Evolutionary conservation across 2,113 vertebrate genomes (phyloP), one percentile per base, ranked within the genome.

Genomic region (Polyodon spathula): DNA sequence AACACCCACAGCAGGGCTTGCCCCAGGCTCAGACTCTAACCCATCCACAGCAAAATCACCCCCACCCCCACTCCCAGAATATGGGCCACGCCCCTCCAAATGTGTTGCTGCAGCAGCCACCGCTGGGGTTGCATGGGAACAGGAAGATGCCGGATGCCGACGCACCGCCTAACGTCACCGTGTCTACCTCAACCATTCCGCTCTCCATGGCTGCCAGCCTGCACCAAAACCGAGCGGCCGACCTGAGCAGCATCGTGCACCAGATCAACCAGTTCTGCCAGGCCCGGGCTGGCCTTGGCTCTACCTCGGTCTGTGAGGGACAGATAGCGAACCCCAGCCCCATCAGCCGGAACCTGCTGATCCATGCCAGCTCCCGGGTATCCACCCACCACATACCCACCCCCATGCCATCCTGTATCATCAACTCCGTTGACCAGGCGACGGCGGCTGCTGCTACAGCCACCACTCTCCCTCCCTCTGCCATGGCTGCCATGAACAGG

Each of bases 111-210:
- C 90, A 90, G 83, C 88, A 90, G 79, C 87, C 80, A 46, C 84
- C 83, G 1, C 67, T 72, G 5, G 84, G 84, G 72, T 77, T 90
- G 75, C 93, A 93, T 68, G 93, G 90, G 74, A 78, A 85, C 78
- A 85, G 93, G 71, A 95, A 97, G 89, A 87, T 93, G 83, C 88
- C 91, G n/a, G 92, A 97, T 62, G 90, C 90, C 65, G 95, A 97
- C 10, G 94, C 88, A 41, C 96, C 95, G 66, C 96, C 96, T 71
- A 98, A 98, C 79, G 93, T 98, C 89, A 97, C 96, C 73, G 95
- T 98, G 87, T 97, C 96, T 98, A 97, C 96, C 96, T 98, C 96
- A 96, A 97, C 93, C 87, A 97, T 98, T 83, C 96, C 96, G 70
- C 93, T 97, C 70, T 97, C 96, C 63, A 97, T 97, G 96, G 93